Base-by-base conservation (phyloP, 2,888 invertebrate species). In the Cryptus viduatorius region DNA sequence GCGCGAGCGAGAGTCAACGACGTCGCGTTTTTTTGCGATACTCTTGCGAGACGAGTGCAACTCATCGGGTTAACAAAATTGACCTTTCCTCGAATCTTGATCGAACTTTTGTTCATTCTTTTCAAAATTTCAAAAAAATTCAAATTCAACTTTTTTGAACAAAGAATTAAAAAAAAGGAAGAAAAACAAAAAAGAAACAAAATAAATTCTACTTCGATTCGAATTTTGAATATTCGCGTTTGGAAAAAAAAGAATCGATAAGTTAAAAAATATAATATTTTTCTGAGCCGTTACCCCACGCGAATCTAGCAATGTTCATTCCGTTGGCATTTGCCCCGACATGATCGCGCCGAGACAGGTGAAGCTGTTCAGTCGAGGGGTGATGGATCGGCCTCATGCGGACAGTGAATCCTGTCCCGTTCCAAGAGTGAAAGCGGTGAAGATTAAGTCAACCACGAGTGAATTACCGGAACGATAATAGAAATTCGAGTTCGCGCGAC, bases 401-500 rank as follows among this genome's bases (percentile, higher is more conserved):
- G 59, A 59, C 24, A 59, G 59, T 42, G n/a, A 44, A 46, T 29
- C 5, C 46, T 24, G 10, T 7, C 46, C 24, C 56, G n/a, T 64
- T 50, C 44, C 59, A 71, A 64, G 19, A n/a, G 68, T 19, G 37
- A 31, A 67, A 72, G 29, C 48, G 61, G n/a, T 44, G 48, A 59
- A 84, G 79, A 89, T 90, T 88, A 89, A 88, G 86, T 88, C 87
- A 86, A 86, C 86, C 85, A 86, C 82, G 88, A 88, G 88, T 90
- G 90, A 91, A 91, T 89, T 90, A 86, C 84, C 83, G 68, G 77
- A 48, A 87, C 88, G 89, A 89, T 90, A 90, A 90, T 91, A 89
- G 90, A 90, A 89, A 89, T 88, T 87, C 87, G 87, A 84, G 84
- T 80, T 76, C 59, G 77, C 16, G 31, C 72, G 77, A 72, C 71